phyloP scores from a whole-genome alignment of 2,113 vertebrate species.

The Eretmochelys imbricata region DNA sequence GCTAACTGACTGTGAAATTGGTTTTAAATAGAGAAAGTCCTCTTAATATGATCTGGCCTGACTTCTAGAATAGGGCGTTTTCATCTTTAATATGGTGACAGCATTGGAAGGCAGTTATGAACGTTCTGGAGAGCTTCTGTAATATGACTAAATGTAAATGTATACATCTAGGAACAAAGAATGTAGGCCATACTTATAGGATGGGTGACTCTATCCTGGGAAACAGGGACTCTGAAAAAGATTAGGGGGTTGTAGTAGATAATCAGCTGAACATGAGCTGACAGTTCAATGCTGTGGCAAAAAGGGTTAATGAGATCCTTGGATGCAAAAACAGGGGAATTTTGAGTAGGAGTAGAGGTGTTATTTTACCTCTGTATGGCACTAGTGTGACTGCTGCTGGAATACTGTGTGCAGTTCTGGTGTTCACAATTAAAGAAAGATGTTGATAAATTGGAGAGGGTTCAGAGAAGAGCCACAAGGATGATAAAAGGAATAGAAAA shows the following conservation, averaged over 20 bases:
- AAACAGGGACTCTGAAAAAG: background rate
- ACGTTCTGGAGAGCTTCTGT: background rate
- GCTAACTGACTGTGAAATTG: background rate
- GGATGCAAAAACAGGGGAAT: background rate
- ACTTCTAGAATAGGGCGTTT: background rate
- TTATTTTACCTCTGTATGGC: background rate
- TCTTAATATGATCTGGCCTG: background rate
- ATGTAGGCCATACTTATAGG: background rate
- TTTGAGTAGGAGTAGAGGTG: background rate
- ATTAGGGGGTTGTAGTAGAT: background rate
- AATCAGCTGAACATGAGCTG: background rate
- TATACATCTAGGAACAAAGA: background rate
- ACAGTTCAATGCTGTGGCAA: background rate
- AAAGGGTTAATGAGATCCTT: background rate
- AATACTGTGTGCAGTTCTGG: background rate
- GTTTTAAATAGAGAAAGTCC: background rate
- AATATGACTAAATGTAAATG: background rate
- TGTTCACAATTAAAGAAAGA: background rate
- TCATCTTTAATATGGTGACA: background rate
- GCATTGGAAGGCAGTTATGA: background rate
- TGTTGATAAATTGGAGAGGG: background rate
- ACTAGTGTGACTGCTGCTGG: background rate
- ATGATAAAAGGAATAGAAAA: background rate
- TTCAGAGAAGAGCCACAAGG: background rate
- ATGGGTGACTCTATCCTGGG: background rate